Conservation (phyloP, 30 jellyfish, hydroid and myxozoan species). For the Hydractinia echinata region DNA sequence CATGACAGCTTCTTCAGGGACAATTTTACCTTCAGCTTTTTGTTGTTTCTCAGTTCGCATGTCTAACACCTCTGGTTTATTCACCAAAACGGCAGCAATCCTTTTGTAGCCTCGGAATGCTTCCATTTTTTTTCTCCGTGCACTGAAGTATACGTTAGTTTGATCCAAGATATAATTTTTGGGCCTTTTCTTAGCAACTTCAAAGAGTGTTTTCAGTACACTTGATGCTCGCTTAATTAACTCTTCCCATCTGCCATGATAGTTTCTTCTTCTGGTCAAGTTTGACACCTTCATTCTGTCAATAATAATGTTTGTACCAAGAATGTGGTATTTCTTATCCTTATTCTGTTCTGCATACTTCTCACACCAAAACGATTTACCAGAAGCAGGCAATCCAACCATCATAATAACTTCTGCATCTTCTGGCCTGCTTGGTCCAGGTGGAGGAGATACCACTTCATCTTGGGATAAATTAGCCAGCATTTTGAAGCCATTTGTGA, state of each 20-base stretch:
- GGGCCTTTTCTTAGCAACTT: constrained; percentile 74
- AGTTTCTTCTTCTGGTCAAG: constrained; percentile 72
- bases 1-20: constrained; percentile 86
- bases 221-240: constrained; percentile 89
- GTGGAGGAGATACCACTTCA: constrained; percentile 49
- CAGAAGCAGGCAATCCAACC: constrained; percentile 98
- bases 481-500: constrained; percentile 85
- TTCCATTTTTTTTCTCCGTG: constrained; percentile 89
- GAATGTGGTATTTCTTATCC: constrained; percentile 66
- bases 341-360: constrained; percentile 65
- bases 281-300: constrained; percentile 84
- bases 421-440: constrained; percentile 68
- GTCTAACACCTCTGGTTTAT: constrained; percentile 49
- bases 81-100: constrained; percentile 82
- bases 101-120: constrained; percentile 75
- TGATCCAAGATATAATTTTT: constrained; percentile 89
- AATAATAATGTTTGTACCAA: constrained; percentile 90
- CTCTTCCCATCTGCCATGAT: constrained; percentile 99
- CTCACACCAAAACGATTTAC: constrained; percentile 93
- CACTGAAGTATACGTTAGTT: constrained; percentile 90
- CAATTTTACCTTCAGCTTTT: constrained; percentile 82
- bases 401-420: constrained; percentile 94
- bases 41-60: constrained; percentile 67
- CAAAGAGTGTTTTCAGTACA: constrained; percentile 62
- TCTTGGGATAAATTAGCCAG: constrained; percentile 43